phyloP scores from a whole-genome alignment of 2,113 vertebrate species.

The Brachyhypopomus gauderio region DNA sequence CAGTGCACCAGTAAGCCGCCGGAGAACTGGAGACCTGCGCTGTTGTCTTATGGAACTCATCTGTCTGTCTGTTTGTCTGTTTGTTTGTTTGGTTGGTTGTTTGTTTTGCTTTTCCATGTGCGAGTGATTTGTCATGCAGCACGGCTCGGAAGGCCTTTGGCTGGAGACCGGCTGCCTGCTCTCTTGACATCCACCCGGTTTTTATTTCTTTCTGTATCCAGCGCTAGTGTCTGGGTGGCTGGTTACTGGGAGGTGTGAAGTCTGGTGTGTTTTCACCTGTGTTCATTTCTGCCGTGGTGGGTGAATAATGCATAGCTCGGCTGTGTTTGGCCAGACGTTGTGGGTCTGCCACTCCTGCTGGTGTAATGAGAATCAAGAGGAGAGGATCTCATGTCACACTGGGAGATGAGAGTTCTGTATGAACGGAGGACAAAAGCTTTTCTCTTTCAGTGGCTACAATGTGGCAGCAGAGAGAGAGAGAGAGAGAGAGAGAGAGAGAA shows the following conservation, averaged over 20 bases:
- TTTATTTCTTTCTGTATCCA: constrained; percentile 28
- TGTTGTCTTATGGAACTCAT: constrained; percentile 42
- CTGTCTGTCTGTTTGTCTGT: constrained; percentile 41
- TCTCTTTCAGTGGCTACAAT: constrained; percentile 37
- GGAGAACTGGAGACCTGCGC: constrained; percentile 22
- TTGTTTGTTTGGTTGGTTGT: neutral
- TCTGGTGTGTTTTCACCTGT: constrained; percentile 12
- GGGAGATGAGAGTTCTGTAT: constrained; percentile 43
- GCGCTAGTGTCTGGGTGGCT: constrained; percentile 16
- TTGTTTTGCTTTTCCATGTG: constrained; percentile 26
- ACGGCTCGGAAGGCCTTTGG: constrained; percentile 36
- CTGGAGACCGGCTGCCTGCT: constrained; percentile 13
- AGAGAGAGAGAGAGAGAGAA: neutral
- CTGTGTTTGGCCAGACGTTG: constrained; percentile 57
- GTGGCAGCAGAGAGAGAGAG: constrained; percentile 3
- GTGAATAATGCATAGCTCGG: constrained; percentile 75
- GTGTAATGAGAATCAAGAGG: constrained; percentile 76
- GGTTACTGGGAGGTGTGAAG: neutral
- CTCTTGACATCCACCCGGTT: neutral
- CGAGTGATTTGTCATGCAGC: constrained; percentile 33
- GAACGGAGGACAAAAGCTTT: constrained; percentile 54
- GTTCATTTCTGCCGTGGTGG: constrained; percentile 61
- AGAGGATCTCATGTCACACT: constrained; percentile 62
- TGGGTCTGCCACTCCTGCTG: constrained; percentile 71
- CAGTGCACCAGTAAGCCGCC: constrained; percentile 30